Percentiles rank a stretch among this genome's conserved stretches.
phyloP scores from a whole-genome alignment of 2,888 invertebrate genomes.

The Drosophila pseudotalamancana region DNA sequence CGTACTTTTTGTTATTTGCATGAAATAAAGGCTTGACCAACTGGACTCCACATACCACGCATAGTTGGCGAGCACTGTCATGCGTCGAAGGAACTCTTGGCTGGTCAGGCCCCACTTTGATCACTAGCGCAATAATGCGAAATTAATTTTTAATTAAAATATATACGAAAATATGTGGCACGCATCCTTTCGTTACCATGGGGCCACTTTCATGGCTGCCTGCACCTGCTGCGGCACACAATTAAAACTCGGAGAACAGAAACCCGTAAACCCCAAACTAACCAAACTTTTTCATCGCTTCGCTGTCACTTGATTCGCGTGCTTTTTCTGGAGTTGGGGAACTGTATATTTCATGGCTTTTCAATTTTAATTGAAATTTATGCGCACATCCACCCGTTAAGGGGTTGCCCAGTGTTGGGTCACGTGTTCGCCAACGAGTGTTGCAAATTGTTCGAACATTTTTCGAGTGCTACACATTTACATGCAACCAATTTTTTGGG shows the following conservation, averaged over 20 bases:
- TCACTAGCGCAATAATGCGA: conserved; percentile 58
- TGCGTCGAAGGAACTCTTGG: conserved; percentile 29
- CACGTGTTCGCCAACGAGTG: conserved; percentile 73
- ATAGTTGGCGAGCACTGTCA: conserved; percentile 10
- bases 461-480: conserved; percentile 46
- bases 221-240: conserved; percentile 71
- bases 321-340: background rate
- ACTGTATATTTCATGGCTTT: conserved; percentile 75
- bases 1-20: conserved; percentile 29
- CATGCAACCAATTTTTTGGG: conserved; percentile 38
- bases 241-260: conserved; percentile 52
- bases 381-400: conserved; percentile 55
- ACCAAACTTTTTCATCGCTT: conserved; percentile 49
- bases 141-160: conserved; percentile 73
- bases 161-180: conserved; percentile 39
- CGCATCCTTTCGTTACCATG: background rate
- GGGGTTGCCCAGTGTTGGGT: conserved; percentile 43
- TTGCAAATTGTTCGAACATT: conserved; percentile 59
- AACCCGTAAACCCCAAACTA: conserved; percentile 27
- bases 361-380: conserved; percentile 79
- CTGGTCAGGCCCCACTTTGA: conserved; percentile 21
- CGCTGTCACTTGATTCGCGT: conserved; percentile 22
- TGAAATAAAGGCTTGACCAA: conserved; percentile 43
- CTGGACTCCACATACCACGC: conserved; percentile 19
- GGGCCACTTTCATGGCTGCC: conserved; percentile 71